phyloP scores from a whole-genome alignment of 2,113 vertebrate species.

The Bothrops jararaca region DNA sequence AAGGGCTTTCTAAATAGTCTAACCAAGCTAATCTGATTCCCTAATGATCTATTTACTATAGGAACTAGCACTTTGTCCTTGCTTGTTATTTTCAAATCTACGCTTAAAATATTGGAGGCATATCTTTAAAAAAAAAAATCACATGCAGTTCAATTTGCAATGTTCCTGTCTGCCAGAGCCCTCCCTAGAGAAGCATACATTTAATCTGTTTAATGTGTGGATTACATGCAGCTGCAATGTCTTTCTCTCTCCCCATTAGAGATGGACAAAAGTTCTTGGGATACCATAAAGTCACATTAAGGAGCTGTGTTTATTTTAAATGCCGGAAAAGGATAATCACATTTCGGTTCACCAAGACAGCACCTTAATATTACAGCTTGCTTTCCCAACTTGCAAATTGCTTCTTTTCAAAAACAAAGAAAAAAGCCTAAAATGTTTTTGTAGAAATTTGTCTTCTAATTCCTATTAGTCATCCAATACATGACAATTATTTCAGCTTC shows the following conservation, averaged over 20 bases:
- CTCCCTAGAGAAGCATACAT: neutral
- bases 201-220: neutral
- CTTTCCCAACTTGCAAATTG: neutral
- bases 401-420: neutral
- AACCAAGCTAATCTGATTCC: neutral
- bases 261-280: neutral
- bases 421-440: slow-evolving; percentile 1
- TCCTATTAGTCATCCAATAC: neutral
- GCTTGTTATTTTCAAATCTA: neutral
- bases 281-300: neutral
- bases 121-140: neutral
- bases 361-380: neutral
- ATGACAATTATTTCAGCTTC: neutral
- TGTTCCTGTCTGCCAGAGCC: neutral
- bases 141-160: neutral
- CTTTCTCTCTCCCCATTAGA: neutral
- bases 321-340: neutral
- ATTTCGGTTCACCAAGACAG: neutral
- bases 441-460: neutral
- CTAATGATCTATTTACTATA: neutral
- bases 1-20: neutral
- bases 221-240: neutral
- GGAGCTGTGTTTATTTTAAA: slow-evolving; percentile 11
- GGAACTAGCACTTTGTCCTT: neutral
- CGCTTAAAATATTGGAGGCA: neutral